Conservation (phyloP, 2,888 invertebrate species). For the Ormia ochracea region DNA sequence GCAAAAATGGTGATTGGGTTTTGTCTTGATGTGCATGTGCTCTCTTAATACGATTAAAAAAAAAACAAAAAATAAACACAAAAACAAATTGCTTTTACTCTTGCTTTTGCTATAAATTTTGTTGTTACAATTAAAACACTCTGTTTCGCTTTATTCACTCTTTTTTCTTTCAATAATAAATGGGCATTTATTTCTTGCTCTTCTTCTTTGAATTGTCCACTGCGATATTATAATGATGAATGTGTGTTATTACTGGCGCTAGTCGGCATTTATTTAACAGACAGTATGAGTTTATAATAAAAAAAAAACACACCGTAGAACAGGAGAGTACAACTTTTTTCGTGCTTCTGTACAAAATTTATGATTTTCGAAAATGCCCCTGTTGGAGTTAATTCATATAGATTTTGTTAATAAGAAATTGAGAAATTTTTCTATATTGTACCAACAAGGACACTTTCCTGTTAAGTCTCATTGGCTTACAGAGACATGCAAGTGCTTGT, state of each 20-base stretch:
- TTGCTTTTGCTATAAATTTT: constrained; percentile 22
- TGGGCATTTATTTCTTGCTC: constrained; percentile 31
- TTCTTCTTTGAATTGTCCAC: not conserved
- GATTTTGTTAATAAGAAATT: too few relatives aligned
- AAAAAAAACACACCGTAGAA: not conserved
- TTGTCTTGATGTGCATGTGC: too few relatives aligned
- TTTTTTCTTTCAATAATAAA: constrained; percentile 63
- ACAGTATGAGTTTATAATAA: not conserved
- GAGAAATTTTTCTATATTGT: too few relatives aligned
- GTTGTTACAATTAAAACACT: constrained; percentile 22
- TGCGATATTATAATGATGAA: not conserved
- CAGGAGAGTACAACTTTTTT: not conserved
- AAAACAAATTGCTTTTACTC: not conserved
- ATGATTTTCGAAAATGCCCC: too few relatives aligned
- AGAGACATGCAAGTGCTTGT: too few relatives aligned
- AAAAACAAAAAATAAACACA: not conserved
- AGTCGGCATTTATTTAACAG: constrained; percentile 22
- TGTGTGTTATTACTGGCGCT: constrained; percentile 63
- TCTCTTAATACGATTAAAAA: too few relatives aligned
- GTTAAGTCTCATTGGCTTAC: too few relatives aligned
- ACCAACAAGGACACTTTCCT: too few relatives aligned
- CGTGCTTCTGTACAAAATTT: too few relatives aligned
- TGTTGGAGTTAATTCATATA: too few relatives aligned
- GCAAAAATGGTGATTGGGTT: too few relatives aligned
- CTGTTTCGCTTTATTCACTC: not conserved